Evolutionary conservation across 1,140 invertebrate genomes (phyloP), one percentile per base, ranked within the genome.

Genomic region (Drosophila bipectinata): DNA sequence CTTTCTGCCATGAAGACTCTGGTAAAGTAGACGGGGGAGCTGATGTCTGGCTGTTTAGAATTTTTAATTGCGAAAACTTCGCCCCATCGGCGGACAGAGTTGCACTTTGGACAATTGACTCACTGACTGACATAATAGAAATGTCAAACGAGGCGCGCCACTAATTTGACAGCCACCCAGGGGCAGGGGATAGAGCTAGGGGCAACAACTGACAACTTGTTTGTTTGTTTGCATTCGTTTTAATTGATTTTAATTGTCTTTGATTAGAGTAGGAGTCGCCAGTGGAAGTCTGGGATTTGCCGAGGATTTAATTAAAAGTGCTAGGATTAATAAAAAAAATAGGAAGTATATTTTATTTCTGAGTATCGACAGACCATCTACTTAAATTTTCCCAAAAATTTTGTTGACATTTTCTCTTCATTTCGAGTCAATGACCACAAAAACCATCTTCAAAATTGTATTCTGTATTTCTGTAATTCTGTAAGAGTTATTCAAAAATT

Each of bases 231-330:
- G 74, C 82, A 77, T 63, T 62, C 52, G 49, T 52, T 88, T 87
- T 87, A 88, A 87, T 87, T 87, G 82, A 88, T 88, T 87, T 87
- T 87, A 82, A 87, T 87, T 87, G 82, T 62, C 64, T 66, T 75
- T 87, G 83, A 87, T 87, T 87, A 76, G 63, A 57, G 77, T 66
- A 37, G 55, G 24, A 59, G 57, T 66, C 45, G 58, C 45, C 14
- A 66, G n/a, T 62, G 30, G 18, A 45, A 51, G 67, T 71, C 52
- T 57, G 52, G 21, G 66, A 68, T 68, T 69, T 68, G 30, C 10
- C 34, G 34, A 37, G 34, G 34, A 37, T 44, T 15, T 14, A 44
- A 44, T 15, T 14, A 5, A 44, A 18, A 44, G 41, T 15, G 4
- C 15, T 18, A 15, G 14, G 14, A 44, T 15, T 41, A 15, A 44